A percentile compares a stretch with the other conserved stretches of the same genome.
These are phyloP conservation scores for Gryllus bimaculatus DNA, from an alignment of 1,140 invertebrate species.

Conservation along the genomic window DNA sequence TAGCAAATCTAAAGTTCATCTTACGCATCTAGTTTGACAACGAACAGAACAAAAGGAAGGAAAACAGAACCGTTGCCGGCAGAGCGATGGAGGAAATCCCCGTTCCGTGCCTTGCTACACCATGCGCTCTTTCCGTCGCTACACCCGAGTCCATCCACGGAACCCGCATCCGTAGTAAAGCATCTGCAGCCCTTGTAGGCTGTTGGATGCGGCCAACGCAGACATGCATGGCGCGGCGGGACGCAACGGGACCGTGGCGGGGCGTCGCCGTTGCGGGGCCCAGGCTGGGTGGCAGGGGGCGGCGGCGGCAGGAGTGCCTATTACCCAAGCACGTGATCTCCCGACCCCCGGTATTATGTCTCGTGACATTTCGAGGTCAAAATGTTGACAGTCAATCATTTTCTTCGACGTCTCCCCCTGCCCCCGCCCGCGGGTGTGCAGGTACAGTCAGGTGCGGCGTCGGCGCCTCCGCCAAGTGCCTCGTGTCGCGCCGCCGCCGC, in stretches of 20 bases:
- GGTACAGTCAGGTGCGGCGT: background rate
- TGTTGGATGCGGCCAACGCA: background rate
- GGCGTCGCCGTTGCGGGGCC: too few species aligned
- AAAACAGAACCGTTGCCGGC: too few species aligned
- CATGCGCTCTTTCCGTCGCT: too few species aligned
- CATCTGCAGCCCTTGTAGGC: background rate
- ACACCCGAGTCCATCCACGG: too few species aligned
- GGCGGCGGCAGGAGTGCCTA: conserved; percentile 3
- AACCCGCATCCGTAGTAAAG: too few species aligned
- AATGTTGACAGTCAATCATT: conserved; percentile 17
- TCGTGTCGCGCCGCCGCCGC: too few species aligned
- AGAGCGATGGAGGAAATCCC: too few species aligned
- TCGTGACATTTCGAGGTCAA: conserved; percentile 13
- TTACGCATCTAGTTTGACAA: too few species aligned
- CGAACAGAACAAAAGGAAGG: too few species aligned
- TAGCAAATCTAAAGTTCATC: too few species aligned
- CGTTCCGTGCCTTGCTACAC: too few species aligned
- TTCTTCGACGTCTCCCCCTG: conserved; percentile 1
- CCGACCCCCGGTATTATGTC: conserved; percentile 12
- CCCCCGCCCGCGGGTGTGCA: background rate
- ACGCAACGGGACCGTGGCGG: background rate
- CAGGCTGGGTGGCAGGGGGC: background rate
- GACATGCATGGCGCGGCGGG: background rate
- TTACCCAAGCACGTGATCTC: conserved; percentile 13
- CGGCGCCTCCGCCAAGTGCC: too few species aligned